Conservation (phyloP, 2,888 invertebrate genomes). For the Folsomia manolachei region DNA sequence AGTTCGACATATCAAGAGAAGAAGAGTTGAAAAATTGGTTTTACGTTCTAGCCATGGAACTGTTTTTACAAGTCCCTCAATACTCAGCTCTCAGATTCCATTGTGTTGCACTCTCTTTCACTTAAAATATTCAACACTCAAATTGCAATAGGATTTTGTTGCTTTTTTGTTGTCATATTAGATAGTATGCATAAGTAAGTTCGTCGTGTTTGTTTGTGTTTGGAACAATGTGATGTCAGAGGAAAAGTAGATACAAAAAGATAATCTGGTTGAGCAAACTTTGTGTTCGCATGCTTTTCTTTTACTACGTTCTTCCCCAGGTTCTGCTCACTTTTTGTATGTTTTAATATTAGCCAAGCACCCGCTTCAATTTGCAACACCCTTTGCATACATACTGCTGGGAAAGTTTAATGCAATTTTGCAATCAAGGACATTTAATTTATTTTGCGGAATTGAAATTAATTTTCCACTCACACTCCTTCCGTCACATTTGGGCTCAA, state of each 20-base stretch:
- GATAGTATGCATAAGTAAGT: too few species aligned
- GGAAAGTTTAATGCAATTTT: neutral
- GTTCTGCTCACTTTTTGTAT: too few species aligned
- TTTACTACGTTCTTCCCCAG: neutral
- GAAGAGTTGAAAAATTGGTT: too few species aligned
- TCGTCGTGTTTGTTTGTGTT: too few species aligned
- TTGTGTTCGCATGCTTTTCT: neutral
- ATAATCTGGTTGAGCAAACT: neutral
- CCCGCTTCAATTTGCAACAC: too few species aligned
- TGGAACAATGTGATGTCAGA: too few species aligned
- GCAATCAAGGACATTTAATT: constrained; percentile 13
- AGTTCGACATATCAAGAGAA: too few species aligned
- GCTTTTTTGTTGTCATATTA: neutral
- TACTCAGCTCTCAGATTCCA: neutral
- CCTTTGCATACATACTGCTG: too few species aligned
- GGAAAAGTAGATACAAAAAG: neutral
- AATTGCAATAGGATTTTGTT: neutral
- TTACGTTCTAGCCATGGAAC: too few species aligned
- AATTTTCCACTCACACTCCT: neutral
- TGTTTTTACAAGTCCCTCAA: neutral
- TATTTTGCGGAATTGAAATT: constrained; percentile 10
- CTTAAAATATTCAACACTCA: neutral
- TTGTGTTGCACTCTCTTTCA: neutral
- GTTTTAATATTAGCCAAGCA: too few species aligned
- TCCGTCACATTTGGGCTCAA: too few species aligned